Base-by-base conservation (phyloP, 2,113 vertebrate species). In the Macroglossus sobrinus region DNA sequence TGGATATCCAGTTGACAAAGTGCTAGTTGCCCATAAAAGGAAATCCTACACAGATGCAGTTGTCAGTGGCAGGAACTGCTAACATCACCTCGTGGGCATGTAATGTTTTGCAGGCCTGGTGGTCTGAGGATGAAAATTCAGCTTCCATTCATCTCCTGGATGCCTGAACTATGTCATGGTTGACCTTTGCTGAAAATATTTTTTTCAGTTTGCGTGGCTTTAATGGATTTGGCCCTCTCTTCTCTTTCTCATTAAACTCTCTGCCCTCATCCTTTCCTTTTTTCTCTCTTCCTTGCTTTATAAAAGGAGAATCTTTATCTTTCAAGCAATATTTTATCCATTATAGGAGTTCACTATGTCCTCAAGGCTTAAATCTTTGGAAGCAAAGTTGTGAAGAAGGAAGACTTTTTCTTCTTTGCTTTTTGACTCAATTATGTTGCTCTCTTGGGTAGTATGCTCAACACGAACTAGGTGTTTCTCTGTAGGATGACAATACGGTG, bases 281-380 rank as follows among this genome's bases (percentile, higher is more conserved):
- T 79, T 79, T 93, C 92, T 94, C 35, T 90, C 30, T 30, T 95
- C 40, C 50, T 30, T 61, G 26, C 69, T 72, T 79, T 30, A 68
- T 75, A 88, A 88, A 94, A 84, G 53, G 76, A 93, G 69, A 61
- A 35, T 84, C n/a, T 91, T 82, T 84, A 79, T 91, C 89, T 95
- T 92, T 87, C 50, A n/a, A 80, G 55, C 19, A 81, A 74, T 91
- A 71, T 92, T 95, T 97, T 66, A 78, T 88, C 90, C 66, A 63
- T 90, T 57, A 50, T 55, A 92, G 38, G 64, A 88, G 75, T 82
- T 79, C 35, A 33, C 78, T 64, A 5, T 66, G 35, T 93, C 95
- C 90, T 95, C 35, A 40, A 91, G 90, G 71, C 76, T 90, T 95
- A 87, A 33, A 94, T 80, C 79, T 80, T 95, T 47, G 64, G 50